Evolutionary conservation across 2,797 vertebrate species (phyloP).

Genomic region (Malurus leucopterus): DNA sequence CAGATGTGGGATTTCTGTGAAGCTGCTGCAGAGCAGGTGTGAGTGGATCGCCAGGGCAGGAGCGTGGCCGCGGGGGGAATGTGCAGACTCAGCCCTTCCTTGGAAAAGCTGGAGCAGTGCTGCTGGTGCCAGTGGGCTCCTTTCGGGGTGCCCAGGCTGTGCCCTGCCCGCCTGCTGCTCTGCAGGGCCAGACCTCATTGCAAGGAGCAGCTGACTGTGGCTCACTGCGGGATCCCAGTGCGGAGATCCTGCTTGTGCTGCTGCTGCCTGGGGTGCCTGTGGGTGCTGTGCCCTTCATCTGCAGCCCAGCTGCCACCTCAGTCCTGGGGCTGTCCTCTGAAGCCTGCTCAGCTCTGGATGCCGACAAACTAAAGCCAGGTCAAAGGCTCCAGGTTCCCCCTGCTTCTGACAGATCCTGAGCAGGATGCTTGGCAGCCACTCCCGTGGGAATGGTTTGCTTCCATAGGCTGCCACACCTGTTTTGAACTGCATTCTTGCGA

Average conservation of each 20-base stretch:
- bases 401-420: neutral
- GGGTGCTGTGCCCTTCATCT: neutral
- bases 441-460: neutral
- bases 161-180: neutral
- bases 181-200: neutral
- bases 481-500: neutral
- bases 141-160: neutral
- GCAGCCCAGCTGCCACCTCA: fast-evolving
- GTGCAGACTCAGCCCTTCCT: neutral
- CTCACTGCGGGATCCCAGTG: neutral
- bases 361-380: neutral
- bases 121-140: neutral
- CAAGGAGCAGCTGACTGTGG: neutral
- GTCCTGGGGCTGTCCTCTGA: neutral
- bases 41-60: fast-evolving
- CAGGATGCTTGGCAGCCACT: neutral
- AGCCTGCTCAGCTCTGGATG: neutral
- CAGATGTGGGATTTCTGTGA: neutral
- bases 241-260: neutral
- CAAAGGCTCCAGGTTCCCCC: neutral
- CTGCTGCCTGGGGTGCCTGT: fast-evolving
- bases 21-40: fast-evolving
- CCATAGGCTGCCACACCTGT: neutral
- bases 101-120: neutral
- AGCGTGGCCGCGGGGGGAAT: fast-evolving